Evolutionary conservation across 92 coral and sea anemone genomes (phyloP).

Genomic region (Phymanthus crucifer): DNA sequence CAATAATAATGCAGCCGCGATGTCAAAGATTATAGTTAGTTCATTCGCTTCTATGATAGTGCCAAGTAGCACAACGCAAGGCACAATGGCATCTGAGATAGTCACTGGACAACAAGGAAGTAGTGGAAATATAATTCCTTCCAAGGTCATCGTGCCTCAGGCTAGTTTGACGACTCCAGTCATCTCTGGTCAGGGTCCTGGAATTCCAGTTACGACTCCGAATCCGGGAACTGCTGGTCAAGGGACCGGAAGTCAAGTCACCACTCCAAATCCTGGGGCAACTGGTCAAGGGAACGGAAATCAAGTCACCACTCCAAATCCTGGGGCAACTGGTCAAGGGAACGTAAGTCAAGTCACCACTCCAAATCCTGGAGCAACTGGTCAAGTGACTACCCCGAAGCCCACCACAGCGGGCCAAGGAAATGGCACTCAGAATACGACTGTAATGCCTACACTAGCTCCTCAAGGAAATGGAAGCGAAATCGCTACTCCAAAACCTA

Average conservation of each 20-base stretch:
- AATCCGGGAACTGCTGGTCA: not conserved
- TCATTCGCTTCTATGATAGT: not conserved
- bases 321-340: not conserved
- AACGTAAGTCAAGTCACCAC: not conserved
- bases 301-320: not conserved
- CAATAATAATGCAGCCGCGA: not conserved
- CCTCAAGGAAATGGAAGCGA: not conserved
- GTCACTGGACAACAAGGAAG: not conserved
- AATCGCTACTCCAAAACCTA: not conserved
- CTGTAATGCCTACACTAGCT: not conserved
- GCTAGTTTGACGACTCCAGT: not conserved
- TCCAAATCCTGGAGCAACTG: not conserved
- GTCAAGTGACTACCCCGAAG: not conserved
- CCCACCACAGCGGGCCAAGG: not conserved
- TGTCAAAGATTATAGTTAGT: not conserved
- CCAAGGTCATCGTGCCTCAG: not conserved
- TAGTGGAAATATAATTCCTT: not conserved
- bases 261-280: not conserved
- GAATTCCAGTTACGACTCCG: not conserved
- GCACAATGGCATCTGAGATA: not conserved
- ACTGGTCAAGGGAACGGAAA: not conserved
- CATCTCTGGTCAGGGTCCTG: slow-evolving; percentile 1
- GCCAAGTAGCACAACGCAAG: not conserved
- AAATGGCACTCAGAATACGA: not conserved
- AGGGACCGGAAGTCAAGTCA: not conserved